Base-by-base conservation (phyloP, 2,797 vertebrate genomes). In the Pachyuromys duprasi region DNA sequence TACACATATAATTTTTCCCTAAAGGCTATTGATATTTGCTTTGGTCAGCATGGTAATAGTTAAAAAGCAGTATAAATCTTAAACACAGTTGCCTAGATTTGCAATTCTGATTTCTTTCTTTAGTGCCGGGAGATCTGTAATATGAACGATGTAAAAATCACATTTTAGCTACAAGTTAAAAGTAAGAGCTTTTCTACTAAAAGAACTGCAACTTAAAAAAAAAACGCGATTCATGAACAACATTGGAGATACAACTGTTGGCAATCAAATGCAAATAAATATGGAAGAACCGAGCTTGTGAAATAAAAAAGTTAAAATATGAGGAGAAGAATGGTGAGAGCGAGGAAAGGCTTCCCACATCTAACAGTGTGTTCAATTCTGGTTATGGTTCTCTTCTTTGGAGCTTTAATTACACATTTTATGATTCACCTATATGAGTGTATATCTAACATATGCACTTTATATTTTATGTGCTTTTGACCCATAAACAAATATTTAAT, bases 221-320 rank as follows among this genome's bases (percentile, higher is more conserved):
- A 36, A 7, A 83, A 78, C 1, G 5, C 28, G 33, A 60, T 70
- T 24, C 33, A 42, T 17, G 74, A 67, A 67, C 70, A 13, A 2
- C 62, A 11, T 2, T 87, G 67, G 36, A 86, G 4, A 70, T 15
- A 28, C 28, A 2, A 31, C 15, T 31, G 3, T 42, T 63, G 18
- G 11, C 22, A 67, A 49, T 70, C 24, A 57, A 60, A 82, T 76
- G 22, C 0, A 93, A 89, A 57, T 70, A 80, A 67, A 57, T 42
- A 55, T 17, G 6, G 28, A 17, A 89, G 12, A 89, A 78, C 8
- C 69, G 5, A 69, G 45, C 12, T 90, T 83, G 20, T 2, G 18
- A 80, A 92, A 91, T 91, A 79, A 18, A 95, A 83, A 39, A 86
- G 17, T 31, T 65, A 82, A 42, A 86, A 62, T 18, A 82, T 28